These are phyloP conservation scores for Danionella cerebrum DNA, from an alignment of 2,113 vertebrate genomes.

Conservation along the genomic window DNA sequence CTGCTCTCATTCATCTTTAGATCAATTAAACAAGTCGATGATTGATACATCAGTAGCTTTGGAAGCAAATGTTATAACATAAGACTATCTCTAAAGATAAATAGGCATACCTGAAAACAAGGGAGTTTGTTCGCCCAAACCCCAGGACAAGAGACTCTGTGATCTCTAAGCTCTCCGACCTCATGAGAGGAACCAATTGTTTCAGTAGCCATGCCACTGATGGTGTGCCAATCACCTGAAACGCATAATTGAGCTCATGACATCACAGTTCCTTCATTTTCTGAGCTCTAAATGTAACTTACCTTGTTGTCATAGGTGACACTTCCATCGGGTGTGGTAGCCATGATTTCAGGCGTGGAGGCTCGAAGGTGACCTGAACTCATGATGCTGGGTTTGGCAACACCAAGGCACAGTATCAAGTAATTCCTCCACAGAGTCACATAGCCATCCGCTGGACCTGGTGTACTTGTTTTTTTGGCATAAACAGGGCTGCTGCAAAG, in stretches of 20 bases:
- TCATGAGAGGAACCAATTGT: conserved; percentile 95
- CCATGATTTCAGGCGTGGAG: conserved; percentile 93
- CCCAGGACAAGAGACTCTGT: conserved; percentile 94
- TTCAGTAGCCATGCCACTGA: conserved; percentile 92
- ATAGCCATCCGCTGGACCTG: conserved; percentile 80
- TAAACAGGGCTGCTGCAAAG: conserved; percentile 85
- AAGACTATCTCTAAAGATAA: no score
- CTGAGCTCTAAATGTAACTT: background rate
- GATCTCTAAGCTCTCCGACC: conserved; percentile 95
- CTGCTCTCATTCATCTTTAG: background rate
- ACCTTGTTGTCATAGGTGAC: conserved; percentile 97
- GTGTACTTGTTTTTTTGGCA: conserved; percentile 92
- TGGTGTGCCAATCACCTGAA: conserved; percentile 89
- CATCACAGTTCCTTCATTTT: background rate
- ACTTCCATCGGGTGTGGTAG: conserved; percentile 91
- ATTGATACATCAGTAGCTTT: no score
- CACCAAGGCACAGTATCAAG: conserved; percentile 92
- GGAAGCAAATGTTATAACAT: no score
- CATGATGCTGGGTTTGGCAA: conserved; percentile 97
- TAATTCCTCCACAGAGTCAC: conserved; percentile 97
- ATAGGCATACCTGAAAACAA: conserved; percentile 91
- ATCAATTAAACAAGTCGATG: no score
- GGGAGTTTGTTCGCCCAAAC: conserved; percentile 93
- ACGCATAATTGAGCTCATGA: background rate
- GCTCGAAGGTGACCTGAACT: conserved; percentile 91